A percentile compares a stretch with the other conserved stretches of the same genome.
These are phyloP conservation scores for Beroe forskalii DNA, from an alignment of 37 sponge, comb jelly and placozoan species.

Conservation along the genomic window DNA sequence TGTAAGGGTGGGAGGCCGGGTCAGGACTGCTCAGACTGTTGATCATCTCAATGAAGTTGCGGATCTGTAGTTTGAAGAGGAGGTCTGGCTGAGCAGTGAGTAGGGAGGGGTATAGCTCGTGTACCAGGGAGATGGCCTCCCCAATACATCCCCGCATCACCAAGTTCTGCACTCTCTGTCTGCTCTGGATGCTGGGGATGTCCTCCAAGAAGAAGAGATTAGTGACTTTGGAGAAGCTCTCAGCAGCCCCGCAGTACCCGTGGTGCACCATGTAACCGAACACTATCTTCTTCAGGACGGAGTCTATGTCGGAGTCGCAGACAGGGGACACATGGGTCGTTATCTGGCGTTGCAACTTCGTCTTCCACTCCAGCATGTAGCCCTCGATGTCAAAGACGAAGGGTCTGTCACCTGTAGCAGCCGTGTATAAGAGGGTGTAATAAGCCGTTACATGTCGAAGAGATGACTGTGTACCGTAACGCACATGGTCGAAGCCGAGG, in stretches of 20 bases:
- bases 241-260: constrained; percentile 85
- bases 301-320: constrained; percentile 1
- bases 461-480: neutral
- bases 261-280: constrained; percentile 94
- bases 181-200: constrained; percentile 79
- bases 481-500: neutral
- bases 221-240: constrained; percentile 80
- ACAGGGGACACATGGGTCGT: constrained; percentile 11
- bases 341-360: neutral
- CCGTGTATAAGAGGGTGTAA: neutral
- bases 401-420: constrained; percentile 47
- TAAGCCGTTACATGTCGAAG: no score
- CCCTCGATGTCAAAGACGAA: constrained; percentile 93
- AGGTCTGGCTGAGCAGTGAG: constrained; percentile 76
- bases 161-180: constrained; percentile 88
- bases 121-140: constrained; percentile 74
- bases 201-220: constrained; percentile 77
- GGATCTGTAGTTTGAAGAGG: constrained; percentile 82
- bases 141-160: constrained; percentile 78
- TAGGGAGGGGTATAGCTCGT: constrained; percentile 74
- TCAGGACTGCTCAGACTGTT: neutral
- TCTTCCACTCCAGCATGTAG: constrained; percentile 47
- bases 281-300: constrained; percentile 71
- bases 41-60: constrained; percentile 94
- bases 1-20: neutral